Evolutionary conservation across 2,797 vertebrate species (phyloP), one percentile per base, ranked within the genome.

Genomic region (Arctocebus calabarensis): DNA sequence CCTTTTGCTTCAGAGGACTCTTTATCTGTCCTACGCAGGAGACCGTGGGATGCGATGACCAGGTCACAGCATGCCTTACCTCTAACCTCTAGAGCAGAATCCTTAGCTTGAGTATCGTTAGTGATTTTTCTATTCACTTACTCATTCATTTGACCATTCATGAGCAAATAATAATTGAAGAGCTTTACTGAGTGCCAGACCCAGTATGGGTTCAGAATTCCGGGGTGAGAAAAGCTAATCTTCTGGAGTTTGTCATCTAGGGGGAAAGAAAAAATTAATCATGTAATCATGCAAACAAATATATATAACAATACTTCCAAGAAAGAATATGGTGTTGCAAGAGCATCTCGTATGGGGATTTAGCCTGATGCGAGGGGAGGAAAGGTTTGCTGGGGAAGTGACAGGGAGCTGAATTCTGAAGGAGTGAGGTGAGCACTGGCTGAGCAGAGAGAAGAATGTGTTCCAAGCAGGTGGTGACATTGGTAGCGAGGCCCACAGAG

Each of bases 1-100:
- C 93, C 86, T 94, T 97, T 92, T 94, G 97, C 97, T 98, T 98
- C 97, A 95, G 96, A 97, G 97, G 97, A 97, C 98, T 96, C 96
- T 95, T 97, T 86, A 96, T 94, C 91, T 97, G 95, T 96, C 95
- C 90, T 96, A 94, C 96, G 92, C 95, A 96, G 97, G 97, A 97
- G 95, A 97, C 82, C 25, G 23, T 81, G 34, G 14, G 62, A 3
- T 93, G 45, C 22, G 16, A 52, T 23, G 37, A 48, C n/a, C 23
- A n/a, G 32, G 32, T 37, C 37, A 40, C n/a, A 74, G 57, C 57
- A 82, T 88, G 71, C 13, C 23, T 90, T 52, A 84, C 27, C 37
- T 94, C 68, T 27, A 90, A 88, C 88, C 75, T n/a, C 75, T n/a
- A 23, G 48, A 93, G 29, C 90, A 94, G 48, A 82, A 64, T 9